Evolutionary conservation across 2,888 invertebrate genomes (phyloP).

Genomic region (Xiphydria camelus): DNA sequence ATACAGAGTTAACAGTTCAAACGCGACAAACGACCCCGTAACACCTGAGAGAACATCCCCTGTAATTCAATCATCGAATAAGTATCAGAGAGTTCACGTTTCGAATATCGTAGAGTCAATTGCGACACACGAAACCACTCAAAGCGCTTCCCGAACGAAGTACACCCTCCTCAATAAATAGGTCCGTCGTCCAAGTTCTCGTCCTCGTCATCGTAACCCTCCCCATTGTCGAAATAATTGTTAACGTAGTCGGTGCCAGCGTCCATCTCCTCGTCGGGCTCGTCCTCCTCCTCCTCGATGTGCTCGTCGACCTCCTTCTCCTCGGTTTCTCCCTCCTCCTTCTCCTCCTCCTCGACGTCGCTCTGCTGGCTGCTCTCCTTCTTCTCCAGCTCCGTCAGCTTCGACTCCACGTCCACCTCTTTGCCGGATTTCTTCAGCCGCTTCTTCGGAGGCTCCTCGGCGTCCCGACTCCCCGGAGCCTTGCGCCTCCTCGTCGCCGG

Average conservation of each 20-base stretch:
- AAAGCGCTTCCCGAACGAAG: background rate
- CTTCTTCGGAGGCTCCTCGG: constrained; percentile 5
- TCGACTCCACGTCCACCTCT: constrained; percentile 42
- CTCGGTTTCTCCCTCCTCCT: constrained; percentile 60
- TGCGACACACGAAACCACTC: background rate
- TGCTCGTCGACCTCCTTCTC: constrained; percentile 63
- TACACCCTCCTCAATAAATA: constrained; percentile 70
- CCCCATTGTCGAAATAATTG: constrained; percentile 87
- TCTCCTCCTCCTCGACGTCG: constrained; percentile 58
- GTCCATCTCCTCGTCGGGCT: constrained; percentile 81
- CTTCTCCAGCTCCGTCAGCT: constrained; percentile 70
- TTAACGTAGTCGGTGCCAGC: constrained; percentile 87
- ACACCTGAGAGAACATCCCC: no score
- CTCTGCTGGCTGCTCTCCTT: constrained; percentile 60
- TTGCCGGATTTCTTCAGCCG: constrained; percentile 34
- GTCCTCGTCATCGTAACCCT: constrained; percentile 84
- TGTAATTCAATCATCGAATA: no score
- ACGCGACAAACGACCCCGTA: no score
- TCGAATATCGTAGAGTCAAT: no score
- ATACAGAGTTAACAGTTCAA: no score
- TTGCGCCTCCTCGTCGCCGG: constrained; percentile 32
- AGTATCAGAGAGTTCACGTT: no score
- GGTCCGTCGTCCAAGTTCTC: constrained; percentile 85
- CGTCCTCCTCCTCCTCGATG: constrained; percentile 67
- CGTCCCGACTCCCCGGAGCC: constrained; percentile 3